Conservation (phyloP, 2,888 invertebrate genomes). For the Dicroscelio sp. region DNA sequence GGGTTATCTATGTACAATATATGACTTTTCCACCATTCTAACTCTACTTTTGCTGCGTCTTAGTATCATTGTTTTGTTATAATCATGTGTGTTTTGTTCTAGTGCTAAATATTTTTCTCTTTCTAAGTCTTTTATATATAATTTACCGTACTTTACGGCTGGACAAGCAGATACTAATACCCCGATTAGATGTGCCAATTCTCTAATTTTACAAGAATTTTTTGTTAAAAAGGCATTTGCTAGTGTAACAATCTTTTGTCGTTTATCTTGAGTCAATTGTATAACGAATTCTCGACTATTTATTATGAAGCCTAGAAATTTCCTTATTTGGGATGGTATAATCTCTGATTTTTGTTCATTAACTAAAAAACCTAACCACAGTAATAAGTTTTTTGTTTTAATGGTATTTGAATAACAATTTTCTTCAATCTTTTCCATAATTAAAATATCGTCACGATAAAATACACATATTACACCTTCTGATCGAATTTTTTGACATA, state of each 20-base stretch:
- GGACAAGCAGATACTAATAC: background rate
- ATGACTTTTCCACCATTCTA: background rate
- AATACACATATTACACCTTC: constrained; percentile 1
- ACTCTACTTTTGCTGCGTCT: background rate
- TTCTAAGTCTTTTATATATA: background rate
- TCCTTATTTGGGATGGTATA: constrained; percentile 31
- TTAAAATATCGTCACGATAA: background rate
- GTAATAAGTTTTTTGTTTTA: constrained; percentile 41
- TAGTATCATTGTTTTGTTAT: background rate
- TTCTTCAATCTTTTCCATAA: background rate
- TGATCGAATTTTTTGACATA: background rate
- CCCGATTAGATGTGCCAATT: background rate
- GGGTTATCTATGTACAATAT: background rate
- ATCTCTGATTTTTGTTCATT: constrained; percentile 62
- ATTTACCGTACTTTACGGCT: background rate
- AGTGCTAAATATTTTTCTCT: too few species aligned
- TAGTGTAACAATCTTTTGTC: background rate
- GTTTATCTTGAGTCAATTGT: constrained; percentile 40
- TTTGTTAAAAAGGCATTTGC: constrained; percentile 36
- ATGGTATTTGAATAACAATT: background rate
- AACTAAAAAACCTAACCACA: constrained; percentile 63
- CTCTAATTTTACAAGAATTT: background rate
- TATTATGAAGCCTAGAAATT: constrained; percentile 62
- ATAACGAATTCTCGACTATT: background rate
- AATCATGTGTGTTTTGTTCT: background rate